Base-by-base conservation (phyloP, 2,888 invertebrate species). In the Tenodera sinensis region DNA sequence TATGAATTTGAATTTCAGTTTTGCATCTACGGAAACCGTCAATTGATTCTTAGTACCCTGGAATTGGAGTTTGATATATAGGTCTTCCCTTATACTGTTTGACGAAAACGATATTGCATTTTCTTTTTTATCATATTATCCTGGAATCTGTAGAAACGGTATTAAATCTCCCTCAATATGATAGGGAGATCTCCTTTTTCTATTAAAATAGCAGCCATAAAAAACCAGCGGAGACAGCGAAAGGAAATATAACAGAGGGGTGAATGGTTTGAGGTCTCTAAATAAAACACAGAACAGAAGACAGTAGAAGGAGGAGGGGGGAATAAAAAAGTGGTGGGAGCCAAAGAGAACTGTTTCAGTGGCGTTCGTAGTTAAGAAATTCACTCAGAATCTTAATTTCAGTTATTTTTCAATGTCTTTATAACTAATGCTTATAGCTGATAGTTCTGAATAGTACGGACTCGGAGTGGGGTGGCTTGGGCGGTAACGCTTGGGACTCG, bases 121-220 rank as follows among this genome's bases (percentile, higher is more conserved):
- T 88, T 71, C 54, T 88, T 84, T 89, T 82, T 87, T 34, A 87
- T 83, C 34, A 34, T 83, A 89, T 83, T 85, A 85, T 82, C 86
- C 85, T 83, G 30, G 88, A 83, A 85, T 88, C 81, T 84, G 88
- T 88, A 88, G 89, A 89, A 88, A 85, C 85, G 89, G 82, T 85
- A 88, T 88, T 89, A 89, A 83, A 89, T 89, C 88, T 88, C 85
- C 88, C 88, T 83, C 86, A 82, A 89, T 89, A 89, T 85, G 89
- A 83, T 84, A 82, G 47, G 20, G 42, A 54, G 28, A 85, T 85
- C 85, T 85, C 84, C 85, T 85, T 88, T 28, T 27, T 89, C 90
- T 86, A 90, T 87, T 88, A 89, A 88, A 88, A 89, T 83, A 85
- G 34, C 83, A 25, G 89, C 84, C 87, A 89, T 89, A 90, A 90